phyloP scores from a whole-genome alignment of 2,113 vertebrate genomes.

The Dromiciops gliroides region DNA sequence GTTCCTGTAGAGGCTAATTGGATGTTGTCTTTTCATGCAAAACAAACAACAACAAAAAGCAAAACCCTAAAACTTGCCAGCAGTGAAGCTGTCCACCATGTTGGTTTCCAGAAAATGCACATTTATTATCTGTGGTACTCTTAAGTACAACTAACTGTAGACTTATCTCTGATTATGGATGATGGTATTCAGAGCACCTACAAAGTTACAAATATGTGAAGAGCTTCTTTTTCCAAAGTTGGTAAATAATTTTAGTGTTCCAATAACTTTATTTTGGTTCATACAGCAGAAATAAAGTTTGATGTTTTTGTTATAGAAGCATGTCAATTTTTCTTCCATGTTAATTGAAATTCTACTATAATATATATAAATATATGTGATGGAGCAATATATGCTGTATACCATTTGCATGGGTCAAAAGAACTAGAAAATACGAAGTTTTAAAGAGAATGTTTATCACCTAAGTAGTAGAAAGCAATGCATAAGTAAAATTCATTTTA shows the following conservation, averaged over 20 bases:
- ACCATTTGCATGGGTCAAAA: constrained; percentile 67
- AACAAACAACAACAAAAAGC: constrained; percentile 78
- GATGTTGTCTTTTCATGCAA: constrained; percentile 92
- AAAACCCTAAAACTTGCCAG: constrained; percentile 85
- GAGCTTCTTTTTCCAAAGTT: background rate
- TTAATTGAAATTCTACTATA: constrained; percentile 53
- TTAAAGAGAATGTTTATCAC: constrained; percentile 64
- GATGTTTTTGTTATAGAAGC: constrained; percentile 49
- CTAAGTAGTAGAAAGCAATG: constrained; percentile 23
- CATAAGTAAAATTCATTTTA: constrained; percentile 47
- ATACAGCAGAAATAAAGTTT: constrained; percentile 33
- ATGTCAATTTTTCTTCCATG: constrained; percentile 61
- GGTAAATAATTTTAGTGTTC: constrained; percentile 56
- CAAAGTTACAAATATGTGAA: constrained; percentile 52
- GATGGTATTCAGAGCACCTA: constrained; percentile 79
- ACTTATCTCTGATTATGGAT: constrained; percentile 89
- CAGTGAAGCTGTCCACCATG: constrained; percentile 87
- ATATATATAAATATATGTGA: constrained; percentile 67
- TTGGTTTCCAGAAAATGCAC: constrained; percentile 78
- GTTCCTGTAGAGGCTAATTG: constrained; percentile 90
- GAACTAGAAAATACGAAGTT: constrained; percentile 60
- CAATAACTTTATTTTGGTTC: constrained; percentile 61
- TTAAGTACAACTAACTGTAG: constrained; percentile 77
- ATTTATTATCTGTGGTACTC: constrained; percentile 81
- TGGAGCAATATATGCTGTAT: constrained; percentile 70